phyloP scores from a whole-genome alignment of 1,140 invertebrate genomes.

The Periplaneta americana region DNA sequence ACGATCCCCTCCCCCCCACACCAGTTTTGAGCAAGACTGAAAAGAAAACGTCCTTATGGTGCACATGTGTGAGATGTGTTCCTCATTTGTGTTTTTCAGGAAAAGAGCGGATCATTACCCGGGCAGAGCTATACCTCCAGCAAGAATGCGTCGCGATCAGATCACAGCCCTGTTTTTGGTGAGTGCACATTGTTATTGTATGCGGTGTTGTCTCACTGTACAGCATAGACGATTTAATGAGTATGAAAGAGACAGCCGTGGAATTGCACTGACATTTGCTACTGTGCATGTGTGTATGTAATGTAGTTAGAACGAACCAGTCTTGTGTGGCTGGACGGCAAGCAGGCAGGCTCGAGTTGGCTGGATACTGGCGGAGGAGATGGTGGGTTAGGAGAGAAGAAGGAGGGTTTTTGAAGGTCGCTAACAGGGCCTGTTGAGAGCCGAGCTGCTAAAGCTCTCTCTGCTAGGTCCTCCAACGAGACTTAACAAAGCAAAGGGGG shows the following conservation, averaged over 20 bases:
- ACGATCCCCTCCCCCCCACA: background rate
- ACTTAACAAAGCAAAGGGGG: background rate
- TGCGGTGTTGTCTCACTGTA: background rate
- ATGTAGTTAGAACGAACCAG: no score
- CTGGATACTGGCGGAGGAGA: no score
- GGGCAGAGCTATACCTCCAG: slow-evolving; percentile 58
- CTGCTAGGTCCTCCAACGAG: no score
- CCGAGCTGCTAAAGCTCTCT: no score
- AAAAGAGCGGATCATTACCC: slow-evolving; percentile 55
- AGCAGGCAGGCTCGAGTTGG: background rate
- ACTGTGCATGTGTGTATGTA: background rate
- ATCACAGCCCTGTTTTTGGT: slow-evolving; percentile 82
- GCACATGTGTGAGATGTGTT: slow-evolving; percentile 13
- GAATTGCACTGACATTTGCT: no score
- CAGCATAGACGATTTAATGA: background rate
- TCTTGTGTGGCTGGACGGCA: background rate
- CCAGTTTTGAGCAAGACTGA: no score
- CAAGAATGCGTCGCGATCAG: slow-evolving; percentile 69
- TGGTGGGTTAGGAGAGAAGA: background rate
- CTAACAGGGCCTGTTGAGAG: background rate
- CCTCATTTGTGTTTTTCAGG: slow-evolving; percentile 55
- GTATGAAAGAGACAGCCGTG: background rate
- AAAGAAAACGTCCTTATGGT: background rate
- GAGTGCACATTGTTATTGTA: no score
- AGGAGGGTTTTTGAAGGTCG: background rate